Conservation (phyloP, 2,113 vertebrate genomes). For the Todiramphus saurophagus region DNA sequence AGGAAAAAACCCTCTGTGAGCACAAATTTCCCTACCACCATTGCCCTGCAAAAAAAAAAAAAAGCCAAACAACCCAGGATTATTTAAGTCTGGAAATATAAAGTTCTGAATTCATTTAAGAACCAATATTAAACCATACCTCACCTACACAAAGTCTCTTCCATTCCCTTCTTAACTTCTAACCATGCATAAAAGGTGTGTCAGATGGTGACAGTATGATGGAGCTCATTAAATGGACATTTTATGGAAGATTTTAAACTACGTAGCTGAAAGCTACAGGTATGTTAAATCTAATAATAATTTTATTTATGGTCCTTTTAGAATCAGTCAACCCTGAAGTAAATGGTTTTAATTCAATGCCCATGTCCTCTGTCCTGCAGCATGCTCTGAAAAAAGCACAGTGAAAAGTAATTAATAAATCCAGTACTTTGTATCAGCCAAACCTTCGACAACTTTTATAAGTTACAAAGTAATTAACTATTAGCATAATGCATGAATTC, state of each 20-base stretch:
- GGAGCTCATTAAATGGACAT: background rate
- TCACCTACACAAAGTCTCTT: constrained; percentile 50
- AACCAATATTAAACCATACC: constrained; percentile 51
- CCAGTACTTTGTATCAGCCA: background rate
- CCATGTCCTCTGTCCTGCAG: background rate
- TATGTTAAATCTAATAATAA: background rate
- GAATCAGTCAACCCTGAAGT: background rate
- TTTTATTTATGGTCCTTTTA: background rate
- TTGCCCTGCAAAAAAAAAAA: background rate
- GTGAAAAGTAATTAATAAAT: background rate
- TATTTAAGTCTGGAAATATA: constrained; percentile 52
- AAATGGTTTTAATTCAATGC: background rate
- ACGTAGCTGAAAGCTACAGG: background rate
- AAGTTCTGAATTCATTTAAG: constrained; percentile 62
- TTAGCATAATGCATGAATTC: background rate
- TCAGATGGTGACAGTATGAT: constrained; percentile 11
- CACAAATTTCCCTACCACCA: constrained; percentile 26
- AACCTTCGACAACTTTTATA: background rate
- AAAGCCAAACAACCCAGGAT: background rate
- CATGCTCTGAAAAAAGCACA: background rate
- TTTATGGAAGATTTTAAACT: constrained; percentile 27
- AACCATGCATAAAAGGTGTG: constrained; percentile 2
- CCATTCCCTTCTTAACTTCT: constrained; percentile 40
- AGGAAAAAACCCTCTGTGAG: constrained; percentile 44
- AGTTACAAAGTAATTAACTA: background rate